Evolutionary conservation across 2,888 invertebrate species (phyloP), one percentile per base, ranked within the genome.

Genomic region (Apomyelois bistriatella): DNA sequence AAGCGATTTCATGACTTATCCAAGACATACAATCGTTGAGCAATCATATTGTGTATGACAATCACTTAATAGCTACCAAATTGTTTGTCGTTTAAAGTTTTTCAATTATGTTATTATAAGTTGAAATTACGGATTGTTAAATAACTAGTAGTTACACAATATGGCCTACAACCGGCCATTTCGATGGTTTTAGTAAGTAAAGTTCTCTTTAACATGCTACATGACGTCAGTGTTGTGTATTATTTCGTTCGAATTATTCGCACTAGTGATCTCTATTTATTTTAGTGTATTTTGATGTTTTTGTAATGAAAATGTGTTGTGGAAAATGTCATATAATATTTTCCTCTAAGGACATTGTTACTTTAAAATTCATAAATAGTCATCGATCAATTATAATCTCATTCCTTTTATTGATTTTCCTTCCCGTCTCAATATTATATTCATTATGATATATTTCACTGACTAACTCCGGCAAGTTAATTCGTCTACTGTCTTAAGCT

Each of bases 61-160:
- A 22, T 41, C 28, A 32, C 46, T 35, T 32, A 46, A 46, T 43
- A 43, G 43, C 32, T 16, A 46, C 16, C 32, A 46, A 46, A 46
- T 46, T 9, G 15, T 46, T 32, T 16, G 46, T n/a, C 46, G 46
- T 16, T 46, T 32, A 46, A 35, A 46, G 32, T 46, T 46, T 46
- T 46, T 46, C 46, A 46, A 46, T 46, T 46, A 46, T 46, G 46
- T 46, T 35, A 46, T 46, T 46, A 46, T 3, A 8, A 32, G 32
- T 13, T 13, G 30, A 32, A 35, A 46, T 46, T 16, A 46, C n/a
- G 15, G 32, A 46, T 46, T 43, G 30, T 43, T 46, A 28, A 16
- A 10, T 46, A 10, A 41, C 17, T n/a, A 41, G 15, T 32, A 6
- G 12, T 46, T 46, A 16, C 5, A 5, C 30, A 3, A 32, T 10